phyloP scores from a whole-genome alignment of 2,888 invertebrate species.

The Amiota communis region DNA sequence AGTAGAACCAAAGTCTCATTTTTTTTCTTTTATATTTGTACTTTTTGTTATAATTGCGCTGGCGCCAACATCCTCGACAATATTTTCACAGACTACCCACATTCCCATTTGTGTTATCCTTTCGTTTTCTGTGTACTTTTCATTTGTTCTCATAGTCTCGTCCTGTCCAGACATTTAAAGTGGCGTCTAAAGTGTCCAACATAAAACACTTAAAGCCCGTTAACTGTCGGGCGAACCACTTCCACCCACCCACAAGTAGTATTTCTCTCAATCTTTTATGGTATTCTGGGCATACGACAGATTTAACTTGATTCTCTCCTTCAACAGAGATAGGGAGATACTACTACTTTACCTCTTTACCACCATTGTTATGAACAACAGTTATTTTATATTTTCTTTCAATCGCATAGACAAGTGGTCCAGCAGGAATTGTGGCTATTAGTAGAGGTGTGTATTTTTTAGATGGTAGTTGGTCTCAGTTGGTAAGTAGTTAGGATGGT shows the following conservation, averaged over 20 bases:
- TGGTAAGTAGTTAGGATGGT: background rate
- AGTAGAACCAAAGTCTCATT: no score
- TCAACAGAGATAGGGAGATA: background rate
- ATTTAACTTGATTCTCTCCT: background rate
- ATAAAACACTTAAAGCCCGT: constrained; percentile 24
- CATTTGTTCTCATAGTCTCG: background rate
- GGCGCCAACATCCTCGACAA: background rate
- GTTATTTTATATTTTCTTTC: background rate
- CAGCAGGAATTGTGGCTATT: constrained; percentile 26
- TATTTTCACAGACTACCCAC: no score
- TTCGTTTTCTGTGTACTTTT: background rate
- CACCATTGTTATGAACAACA: no score
- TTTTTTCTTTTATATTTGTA: no score
- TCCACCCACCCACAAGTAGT: background rate
- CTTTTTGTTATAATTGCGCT: background rate
- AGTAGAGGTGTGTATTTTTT: background rate
- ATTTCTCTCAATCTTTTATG: background rate
- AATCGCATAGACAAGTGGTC: constrained; percentile 34
- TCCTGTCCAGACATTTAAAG: constrained; percentile 25
- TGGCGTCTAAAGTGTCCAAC: constrained; percentile 28
- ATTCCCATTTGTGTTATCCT: no score
- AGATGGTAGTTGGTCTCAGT: background rate
- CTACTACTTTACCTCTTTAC: background rate
- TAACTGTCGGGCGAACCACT: background rate
- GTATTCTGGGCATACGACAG: background rate